phyloP scores from a whole-genome alignment of 2,113 vertebrate species.

The Macrotis lagotis region DNA sequence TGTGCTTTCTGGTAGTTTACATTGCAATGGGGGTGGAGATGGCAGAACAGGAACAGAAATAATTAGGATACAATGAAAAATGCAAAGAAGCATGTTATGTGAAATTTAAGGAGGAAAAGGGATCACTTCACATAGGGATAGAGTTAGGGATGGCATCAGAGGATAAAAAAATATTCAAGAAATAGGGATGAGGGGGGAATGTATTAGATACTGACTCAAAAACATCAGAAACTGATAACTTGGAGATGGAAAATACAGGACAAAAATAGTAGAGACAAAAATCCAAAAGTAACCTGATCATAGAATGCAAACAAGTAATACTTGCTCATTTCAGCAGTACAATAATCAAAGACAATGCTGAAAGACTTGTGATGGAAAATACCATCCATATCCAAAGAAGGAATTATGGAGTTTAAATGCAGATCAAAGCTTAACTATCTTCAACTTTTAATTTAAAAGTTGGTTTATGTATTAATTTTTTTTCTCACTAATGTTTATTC shows the following conservation, averaged over 20 bases:
- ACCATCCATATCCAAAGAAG: too few relatives aligned
- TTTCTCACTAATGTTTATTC: too few relatives aligned
- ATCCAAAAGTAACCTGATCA: neutral
- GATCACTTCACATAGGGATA: neutral
- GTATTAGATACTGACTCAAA: neutral
- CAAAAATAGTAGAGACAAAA: neutral
- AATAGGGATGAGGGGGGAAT: neutral
- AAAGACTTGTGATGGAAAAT: too few relatives aligned
- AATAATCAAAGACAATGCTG: too few relatives aligned
- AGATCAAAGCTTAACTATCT: too few relatives aligned
- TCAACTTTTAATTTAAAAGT: too few relatives aligned
- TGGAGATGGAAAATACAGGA: neutral
- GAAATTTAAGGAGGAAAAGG: neutral
- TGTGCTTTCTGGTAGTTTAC: neutral
- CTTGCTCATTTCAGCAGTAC: too few relatives aligned
- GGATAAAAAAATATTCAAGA: neutral
- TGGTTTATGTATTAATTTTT: too few relatives aligned
- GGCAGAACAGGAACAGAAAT: neutral
- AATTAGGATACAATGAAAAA: neutral
- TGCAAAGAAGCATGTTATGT: neutral
- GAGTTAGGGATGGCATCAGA: neutral
- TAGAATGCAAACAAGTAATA: constrained; percentile 57
- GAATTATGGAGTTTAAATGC: too few relatives aligned
- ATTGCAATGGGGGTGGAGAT: neutral
- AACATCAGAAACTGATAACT: neutral